phyloP scores from a whole-genome alignment of 2,113 vertebrate species.

The Grus americana region DNA sequence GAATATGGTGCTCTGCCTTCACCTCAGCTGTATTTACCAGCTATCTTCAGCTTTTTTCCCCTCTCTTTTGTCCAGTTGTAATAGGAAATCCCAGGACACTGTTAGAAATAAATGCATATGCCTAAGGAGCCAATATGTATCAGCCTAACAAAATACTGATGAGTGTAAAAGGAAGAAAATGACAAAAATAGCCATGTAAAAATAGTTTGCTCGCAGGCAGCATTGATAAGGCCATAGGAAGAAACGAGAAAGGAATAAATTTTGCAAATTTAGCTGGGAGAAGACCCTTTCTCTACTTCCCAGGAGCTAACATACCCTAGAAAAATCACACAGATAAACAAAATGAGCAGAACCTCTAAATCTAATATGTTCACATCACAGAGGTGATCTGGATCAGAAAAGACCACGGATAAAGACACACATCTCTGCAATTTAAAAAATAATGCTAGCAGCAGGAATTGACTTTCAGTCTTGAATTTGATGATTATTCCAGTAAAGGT shows the following conservation, averaged over 20 bases:
- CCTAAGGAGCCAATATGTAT: neutral
- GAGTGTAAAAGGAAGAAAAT: constrained; percentile 5
- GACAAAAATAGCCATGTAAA: neutral
- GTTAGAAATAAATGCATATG: neutral
- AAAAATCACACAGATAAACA: neutral
- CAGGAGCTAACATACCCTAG: neutral
- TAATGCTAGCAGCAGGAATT: neutral
- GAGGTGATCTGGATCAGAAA: neutral
- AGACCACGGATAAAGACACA: neutral
- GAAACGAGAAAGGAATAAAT: neutral
- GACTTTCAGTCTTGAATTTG: neutral
- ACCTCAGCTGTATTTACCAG: neutral
- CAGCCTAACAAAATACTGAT: neutral
- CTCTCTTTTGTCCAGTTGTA: neutral
- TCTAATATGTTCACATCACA: neutral
- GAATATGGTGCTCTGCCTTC: constrained; percentile 7
- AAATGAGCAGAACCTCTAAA: neutral
- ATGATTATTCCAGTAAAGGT: neutral
- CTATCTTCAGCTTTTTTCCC: neutral
- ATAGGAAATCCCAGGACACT: neutral
- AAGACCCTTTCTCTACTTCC: neutral
- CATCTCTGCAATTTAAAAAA: neutral
- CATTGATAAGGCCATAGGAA: neutral
- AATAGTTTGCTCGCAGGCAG: neutral
- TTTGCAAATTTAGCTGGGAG: neutral